Evolutionary conservation across 2,888 invertebrate species (phyloP).

Genomic region (Macrosiphum euphorbiae): DNA sequence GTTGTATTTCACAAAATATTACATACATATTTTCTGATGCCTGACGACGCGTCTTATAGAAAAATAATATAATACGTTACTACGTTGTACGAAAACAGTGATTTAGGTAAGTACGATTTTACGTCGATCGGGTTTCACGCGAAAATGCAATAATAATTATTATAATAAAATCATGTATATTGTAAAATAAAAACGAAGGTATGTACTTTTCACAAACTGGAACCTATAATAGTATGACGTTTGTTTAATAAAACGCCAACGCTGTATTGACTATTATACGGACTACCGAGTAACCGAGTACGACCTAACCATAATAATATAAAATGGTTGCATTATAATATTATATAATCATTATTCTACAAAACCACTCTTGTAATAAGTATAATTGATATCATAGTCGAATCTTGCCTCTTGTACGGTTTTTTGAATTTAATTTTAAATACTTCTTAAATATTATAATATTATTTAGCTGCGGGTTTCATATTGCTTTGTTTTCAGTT

Average conservation of each 20-base stretch:
- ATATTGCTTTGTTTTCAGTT: slow-evolving; percentile 13
- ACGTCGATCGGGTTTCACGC: background rate
- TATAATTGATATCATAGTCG: background rate
- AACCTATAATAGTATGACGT: background rate
- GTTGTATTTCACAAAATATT: background rate
- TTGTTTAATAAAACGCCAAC: background rate
- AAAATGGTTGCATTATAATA: background rate
- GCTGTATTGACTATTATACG: background rate
- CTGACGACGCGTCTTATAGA: background rate
- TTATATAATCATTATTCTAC: background rate
- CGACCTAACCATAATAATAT: background rate
- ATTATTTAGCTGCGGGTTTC: background rate
- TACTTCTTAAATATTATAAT: background rate
- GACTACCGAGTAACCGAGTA: background rate
- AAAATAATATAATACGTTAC: background rate
- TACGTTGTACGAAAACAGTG: background rate
- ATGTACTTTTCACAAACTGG: background rate
- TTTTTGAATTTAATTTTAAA: background rate
- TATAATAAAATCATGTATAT: background rate
- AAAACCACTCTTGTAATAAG: background rate
- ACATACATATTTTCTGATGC: background rate
- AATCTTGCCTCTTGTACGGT: background rate
- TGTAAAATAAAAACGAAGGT: background rate
- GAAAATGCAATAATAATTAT: slow-evolving; percentile 20
- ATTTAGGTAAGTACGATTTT: background rate